Evolutionary conservation across 2,113 vertebrate species (phyloP).

Genomic region (Potamarius usumacintae): DNA sequence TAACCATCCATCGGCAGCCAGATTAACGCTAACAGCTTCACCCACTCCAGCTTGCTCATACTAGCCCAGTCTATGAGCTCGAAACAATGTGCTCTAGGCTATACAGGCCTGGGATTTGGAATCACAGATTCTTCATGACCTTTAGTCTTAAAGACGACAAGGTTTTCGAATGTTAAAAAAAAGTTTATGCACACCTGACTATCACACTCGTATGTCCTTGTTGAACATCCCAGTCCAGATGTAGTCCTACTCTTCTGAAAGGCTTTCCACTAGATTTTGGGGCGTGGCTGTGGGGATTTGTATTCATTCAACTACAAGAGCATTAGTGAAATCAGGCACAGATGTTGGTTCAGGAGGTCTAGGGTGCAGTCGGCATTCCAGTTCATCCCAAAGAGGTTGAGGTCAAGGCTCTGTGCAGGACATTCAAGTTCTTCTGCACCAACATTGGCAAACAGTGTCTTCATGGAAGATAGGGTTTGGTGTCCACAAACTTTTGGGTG

Average conservation of each 20-base stretch:
- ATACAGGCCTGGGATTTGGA: not conserved
- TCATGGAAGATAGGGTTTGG: not conserved
- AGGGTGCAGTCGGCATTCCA: not conserved
- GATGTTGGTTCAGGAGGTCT: not conserved
- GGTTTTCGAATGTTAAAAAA: not conserved
- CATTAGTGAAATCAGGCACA: not conserved
- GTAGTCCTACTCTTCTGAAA: not conserved
- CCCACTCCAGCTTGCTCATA: not conserved
- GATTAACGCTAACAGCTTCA: slow-evolving; percentile 17
- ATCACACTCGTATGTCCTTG: not conserved
- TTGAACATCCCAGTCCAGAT: not conserved
- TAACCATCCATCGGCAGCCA: slow-evolving; percentile 49
- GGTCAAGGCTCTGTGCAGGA: not conserved
- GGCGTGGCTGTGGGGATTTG: not conserved
- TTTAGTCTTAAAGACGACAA: not conserved
- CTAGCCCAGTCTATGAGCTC: not conserved
- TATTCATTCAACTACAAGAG: not conserved
- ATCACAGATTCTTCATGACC: not conserved
- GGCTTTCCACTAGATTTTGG: not conserved
- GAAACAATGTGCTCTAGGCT: not conserved
- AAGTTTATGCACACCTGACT: not conserved
- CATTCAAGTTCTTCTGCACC: not conserved
- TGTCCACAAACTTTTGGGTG: not conserved
- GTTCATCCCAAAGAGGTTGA: not conserved
- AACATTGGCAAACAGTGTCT: not conserved